phyloP scores from a whole-genome alignment of 2,797 vertebrate genomes.

The Acanthiza pusilla region DNA sequence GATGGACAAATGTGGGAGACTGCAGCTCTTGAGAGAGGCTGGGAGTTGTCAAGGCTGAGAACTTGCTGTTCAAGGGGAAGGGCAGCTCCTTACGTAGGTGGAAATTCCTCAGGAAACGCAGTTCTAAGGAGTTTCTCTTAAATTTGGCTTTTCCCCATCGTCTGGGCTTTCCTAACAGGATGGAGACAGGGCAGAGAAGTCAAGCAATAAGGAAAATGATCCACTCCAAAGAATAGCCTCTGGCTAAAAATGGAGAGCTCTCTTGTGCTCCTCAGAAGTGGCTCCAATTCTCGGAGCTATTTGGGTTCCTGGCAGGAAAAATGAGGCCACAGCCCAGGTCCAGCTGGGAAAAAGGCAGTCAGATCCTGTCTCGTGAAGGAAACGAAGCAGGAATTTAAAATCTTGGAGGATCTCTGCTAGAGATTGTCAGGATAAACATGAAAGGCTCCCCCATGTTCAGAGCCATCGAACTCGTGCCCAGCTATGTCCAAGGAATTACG shows the following conservation, averaged over 20 bases:
- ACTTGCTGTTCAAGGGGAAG: background rate
- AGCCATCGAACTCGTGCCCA: background rate
- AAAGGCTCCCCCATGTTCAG: background rate
- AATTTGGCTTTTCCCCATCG: background rate
- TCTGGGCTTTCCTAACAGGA: background rate
- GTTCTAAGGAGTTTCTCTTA: background rate
- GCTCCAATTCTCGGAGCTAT: background rate
- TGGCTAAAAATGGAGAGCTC: background rate
- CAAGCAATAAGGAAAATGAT: background rate
- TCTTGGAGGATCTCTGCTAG: background rate
- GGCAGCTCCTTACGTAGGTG: background rate
- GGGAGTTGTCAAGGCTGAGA: background rate
- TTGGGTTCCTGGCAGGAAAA: background rate
- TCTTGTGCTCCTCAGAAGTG: background rate
- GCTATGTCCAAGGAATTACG: background rate
- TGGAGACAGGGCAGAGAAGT: background rate
- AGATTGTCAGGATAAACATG: rapidly evolving
- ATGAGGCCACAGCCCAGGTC: background rate
- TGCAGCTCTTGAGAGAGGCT: background rate
- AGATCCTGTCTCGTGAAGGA: background rate
- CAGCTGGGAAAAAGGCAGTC: background rate
- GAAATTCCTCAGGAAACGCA: background rate
- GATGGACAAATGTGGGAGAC: background rate
- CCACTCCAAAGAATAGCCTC: background rate
- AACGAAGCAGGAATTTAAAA: background rate